These are phyloP conservation scores for Sebastes minor DNA, from an alignment of 2,797 vertebrate species.

Conservation along the genomic window DNA sequence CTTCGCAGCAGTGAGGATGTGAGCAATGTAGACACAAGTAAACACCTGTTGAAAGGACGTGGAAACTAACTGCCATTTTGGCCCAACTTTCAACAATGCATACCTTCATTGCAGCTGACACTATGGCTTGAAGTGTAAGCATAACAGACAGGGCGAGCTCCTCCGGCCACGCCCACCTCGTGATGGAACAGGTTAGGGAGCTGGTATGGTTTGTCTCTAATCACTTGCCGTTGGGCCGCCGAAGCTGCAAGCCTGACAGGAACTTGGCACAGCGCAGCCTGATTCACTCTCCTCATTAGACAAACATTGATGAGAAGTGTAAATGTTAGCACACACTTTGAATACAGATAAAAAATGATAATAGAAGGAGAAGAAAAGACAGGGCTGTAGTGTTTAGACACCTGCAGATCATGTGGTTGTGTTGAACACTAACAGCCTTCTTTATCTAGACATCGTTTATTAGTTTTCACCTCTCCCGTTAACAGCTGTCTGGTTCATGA, in stretches of 20 bases:
- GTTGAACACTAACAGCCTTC: constrained; percentile 24
- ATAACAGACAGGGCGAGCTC: constrained; percentile 48
- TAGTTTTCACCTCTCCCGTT: constrained; percentile 5
- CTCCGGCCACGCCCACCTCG: constrained; percentile 61
- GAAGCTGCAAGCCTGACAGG: constrained; percentile 72
- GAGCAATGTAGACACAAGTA: constrained; percentile 73
- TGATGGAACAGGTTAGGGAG: constrained; percentile 76
- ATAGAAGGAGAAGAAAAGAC: constrained; percentile 27
- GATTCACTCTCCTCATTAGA: constrained; percentile 74
- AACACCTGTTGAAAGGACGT: constrained; percentile 79
- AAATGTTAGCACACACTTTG: constrained; percentile 72
- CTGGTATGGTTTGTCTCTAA: constrained; percentile 71
- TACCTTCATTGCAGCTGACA: constrained; percentile 72
- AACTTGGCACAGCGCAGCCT: constrained; percentile 75
- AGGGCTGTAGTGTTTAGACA: constrained; percentile 75
- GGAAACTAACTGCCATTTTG: constrained; percentile 78
- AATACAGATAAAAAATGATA: constrained; percentile 18
- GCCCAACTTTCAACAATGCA: constrained; percentile 74
- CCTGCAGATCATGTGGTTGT: constrained; percentile 62
- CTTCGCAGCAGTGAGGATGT: constrained; percentile 63
- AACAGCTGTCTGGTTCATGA: constrained; percentile 21
- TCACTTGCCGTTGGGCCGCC: constrained; percentile 53
- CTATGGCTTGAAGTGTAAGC: constrained; percentile 52
- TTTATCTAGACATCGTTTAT: constrained; percentile 24
- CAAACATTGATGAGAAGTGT: constrained; percentile 78